A percentile compares a stretch with the other conserved stretches of the same genome.
Conservation (phyloP, 2,797 vertebrate genomes). For the Brachyalestes nurse region DNA sequence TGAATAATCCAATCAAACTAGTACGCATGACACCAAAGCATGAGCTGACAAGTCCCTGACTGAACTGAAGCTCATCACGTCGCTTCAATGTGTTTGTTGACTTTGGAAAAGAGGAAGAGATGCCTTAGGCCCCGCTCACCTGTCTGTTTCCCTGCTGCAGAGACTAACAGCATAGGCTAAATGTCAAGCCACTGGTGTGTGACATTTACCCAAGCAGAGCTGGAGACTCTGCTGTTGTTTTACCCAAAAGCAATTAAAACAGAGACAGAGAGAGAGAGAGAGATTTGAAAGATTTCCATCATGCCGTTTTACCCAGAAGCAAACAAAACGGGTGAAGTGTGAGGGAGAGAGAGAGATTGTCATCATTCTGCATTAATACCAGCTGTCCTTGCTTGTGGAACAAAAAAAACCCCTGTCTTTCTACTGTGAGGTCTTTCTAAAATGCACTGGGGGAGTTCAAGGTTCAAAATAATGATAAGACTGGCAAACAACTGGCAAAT, state of each 20-base stretch:
- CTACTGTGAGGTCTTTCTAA: not conserved
- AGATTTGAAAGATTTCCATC: not conserved
- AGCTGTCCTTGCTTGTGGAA: not conserved
- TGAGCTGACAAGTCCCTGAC: constrained; percentile 30
- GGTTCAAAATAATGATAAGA: constrained; percentile 8
- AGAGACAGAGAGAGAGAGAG: not conserved
- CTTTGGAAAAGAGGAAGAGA: constrained; percentile 16
- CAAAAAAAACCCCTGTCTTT: not conserved
- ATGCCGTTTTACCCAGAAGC: constrained; percentile 17
- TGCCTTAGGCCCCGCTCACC: constrained; percentile 38
- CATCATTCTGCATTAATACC: not conserved
- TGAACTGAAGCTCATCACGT: constrained; percentile 18
- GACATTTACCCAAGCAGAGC: constrained; percentile 55
- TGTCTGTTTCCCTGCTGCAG: constrained; percentile 22
- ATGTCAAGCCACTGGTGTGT: constrained; percentile 58
- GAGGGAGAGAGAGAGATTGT: constrained; percentile 1
- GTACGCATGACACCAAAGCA: constrained; percentile 26
- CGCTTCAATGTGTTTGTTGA: constrained; percentile 45
- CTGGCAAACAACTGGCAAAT: too few species aligned
- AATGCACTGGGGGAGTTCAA: constrained; percentile 3
- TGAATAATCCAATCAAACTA: constrained; percentile 44
- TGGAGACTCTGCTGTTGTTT: constrained; percentile 38
- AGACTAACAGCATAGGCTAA: constrained; percentile 47
- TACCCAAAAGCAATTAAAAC: constrained; percentile 35
- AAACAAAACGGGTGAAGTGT: not conserved